Evolutionary conservation across 2,797 vertebrate species (phyloP).

Genomic region (Coregonus suidteri): DNA sequence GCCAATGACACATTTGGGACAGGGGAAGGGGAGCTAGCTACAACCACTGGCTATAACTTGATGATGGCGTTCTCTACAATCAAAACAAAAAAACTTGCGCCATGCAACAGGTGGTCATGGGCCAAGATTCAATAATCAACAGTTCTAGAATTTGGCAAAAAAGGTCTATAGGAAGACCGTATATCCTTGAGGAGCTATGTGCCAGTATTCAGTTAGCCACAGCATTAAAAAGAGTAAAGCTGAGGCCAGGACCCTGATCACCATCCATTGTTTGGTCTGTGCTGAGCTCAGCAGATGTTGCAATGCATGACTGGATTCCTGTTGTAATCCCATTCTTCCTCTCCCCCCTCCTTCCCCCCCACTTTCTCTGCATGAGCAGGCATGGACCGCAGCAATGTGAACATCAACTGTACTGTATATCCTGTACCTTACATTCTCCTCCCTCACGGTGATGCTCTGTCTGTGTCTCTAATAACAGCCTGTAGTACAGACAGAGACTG

Average conservation of each 20-base stretch:
- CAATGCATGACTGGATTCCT: conserved; percentile 32
- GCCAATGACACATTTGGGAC: no score
- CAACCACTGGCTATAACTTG: no score
- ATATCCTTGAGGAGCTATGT: no score
- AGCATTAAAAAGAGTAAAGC: background rate
- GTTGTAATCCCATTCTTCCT: conserved; percentile 8
- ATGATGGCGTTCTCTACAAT: no score
- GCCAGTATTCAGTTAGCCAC: background rate
- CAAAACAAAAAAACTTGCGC: no score
- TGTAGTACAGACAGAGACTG: background rate
- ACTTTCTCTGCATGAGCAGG: conserved; percentile 36
- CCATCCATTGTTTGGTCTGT: no score
- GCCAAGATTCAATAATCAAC: no score
- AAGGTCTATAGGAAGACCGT: no score
- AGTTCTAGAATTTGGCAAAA: no score
- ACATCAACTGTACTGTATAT: no score
- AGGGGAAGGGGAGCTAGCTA: no score
- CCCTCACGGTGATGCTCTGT: background rate
- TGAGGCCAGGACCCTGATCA: background rate
- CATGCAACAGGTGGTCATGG: no score
- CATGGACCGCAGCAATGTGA: conserved; percentile 32
- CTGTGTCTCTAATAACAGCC: background rate
- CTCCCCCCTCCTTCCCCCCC: background rate
- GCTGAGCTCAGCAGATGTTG: conserved; percentile 10
- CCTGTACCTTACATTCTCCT: background rate